A percentile compares a stretch with the other conserved stretches of the same genome.
Conservation (phyloP, 2,888 invertebrate species). For the Ormyrus rosae region DNA sequence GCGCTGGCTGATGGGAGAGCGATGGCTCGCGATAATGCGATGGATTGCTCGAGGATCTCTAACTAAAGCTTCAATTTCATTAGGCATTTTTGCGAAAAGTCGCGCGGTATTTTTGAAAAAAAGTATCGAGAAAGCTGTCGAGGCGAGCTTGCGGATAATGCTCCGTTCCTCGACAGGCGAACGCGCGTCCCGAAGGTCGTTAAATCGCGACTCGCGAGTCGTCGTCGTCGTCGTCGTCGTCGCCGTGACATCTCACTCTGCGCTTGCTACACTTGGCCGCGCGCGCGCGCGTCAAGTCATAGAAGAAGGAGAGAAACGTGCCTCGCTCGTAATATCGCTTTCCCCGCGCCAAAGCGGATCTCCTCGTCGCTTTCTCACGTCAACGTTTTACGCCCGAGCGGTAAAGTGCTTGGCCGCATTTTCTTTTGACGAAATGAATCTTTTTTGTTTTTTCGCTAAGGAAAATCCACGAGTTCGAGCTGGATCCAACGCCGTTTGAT, state of each 20-base stretch:
- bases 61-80: conserved; percentile 7
- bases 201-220: no score
- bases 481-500: conserved; percentile 3
- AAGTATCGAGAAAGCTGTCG: no score
- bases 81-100: background rate
- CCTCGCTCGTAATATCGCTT: conserved; percentile 25
- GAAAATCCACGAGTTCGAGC: conserved; percentile 23
- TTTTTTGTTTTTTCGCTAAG: conserved; percentile 44
- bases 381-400: conserved; percentile 32
- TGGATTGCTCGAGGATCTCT: conserved; percentile 1
- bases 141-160: conserved; percentile 10
- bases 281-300: background rate
- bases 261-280: no score
- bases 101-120: background rate
- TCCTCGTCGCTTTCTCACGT: conserved; percentile 17
- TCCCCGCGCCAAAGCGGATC: background rate
- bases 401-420: conserved; percentile 45
- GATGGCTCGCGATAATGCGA: background rate
- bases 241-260: background rate
- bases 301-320: background rate
- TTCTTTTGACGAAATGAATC: conserved; percentile 53
- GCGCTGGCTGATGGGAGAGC: background rate
- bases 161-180: conserved; percentile 5
- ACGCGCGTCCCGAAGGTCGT: no score
- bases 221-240: background rate